Percentiles rank a stretch among this genome's conserved stretches.
Evolutionary conservation across 2,113 vertebrate genomes (phyloP).

Genomic region (Morone chrysops): DNA sequence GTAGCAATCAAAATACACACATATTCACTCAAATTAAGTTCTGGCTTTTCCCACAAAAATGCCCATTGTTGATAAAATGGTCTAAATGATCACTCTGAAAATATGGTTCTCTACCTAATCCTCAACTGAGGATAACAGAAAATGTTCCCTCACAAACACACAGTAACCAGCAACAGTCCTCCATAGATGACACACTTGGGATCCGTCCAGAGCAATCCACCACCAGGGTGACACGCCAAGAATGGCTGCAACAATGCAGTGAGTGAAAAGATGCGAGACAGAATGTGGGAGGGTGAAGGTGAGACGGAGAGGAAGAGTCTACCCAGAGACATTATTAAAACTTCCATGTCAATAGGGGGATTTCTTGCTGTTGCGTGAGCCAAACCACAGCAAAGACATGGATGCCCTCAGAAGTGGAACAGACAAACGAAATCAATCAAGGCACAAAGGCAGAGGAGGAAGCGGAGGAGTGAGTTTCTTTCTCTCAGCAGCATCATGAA

Average conservation of each 20-base stretch:
- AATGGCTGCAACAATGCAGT: constrained; percentile 31
- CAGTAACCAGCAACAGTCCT: constrained; percentile 46
- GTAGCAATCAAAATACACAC: neutral
- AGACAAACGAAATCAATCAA: constrained; percentile 54
- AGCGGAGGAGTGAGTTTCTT: constrained; percentile 39
- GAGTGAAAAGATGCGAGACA: constrained; percentile 20
- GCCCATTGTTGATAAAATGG: neutral
- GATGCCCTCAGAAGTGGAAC: constrained; percentile 44
- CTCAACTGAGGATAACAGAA: neutral
- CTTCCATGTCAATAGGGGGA: neutral
- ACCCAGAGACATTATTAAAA: constrained; percentile 8
- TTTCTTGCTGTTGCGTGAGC: constrained; percentile 13
- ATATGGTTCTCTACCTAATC: neutral
- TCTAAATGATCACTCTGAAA: neutral
- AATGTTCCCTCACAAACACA: constrained; percentile 9
- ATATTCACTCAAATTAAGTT: neutral
- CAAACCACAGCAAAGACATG: constrained; percentile 68
- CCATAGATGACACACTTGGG: constrained; percentile 57
- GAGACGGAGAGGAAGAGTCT: constrained; percentile 37
- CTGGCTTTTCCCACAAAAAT: constrained; percentile 5
- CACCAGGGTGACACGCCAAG: constrained; percentile 25
- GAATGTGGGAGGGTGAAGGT: neutral
- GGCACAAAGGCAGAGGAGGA: constrained; percentile 42
- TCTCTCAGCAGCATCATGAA: constrained; percentile 30
- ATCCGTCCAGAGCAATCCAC: constrained; percentile 35